Evolutionary conservation across 2,888 invertebrate genomes (phyloP), one percentile per base, ranked within the genome.

Genomic region (Cyaniris semiargus): DNA sequence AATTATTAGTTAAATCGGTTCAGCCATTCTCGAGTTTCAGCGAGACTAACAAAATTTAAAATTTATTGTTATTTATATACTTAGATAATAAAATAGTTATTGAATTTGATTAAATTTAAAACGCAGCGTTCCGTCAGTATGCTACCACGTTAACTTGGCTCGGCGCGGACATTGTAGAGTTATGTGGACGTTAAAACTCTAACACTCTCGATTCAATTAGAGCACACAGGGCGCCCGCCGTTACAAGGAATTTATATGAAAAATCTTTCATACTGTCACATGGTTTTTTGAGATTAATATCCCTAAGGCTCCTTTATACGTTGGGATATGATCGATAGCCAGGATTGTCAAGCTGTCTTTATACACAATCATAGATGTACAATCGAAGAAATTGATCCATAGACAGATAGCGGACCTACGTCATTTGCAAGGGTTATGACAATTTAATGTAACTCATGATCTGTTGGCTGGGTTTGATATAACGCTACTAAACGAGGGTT

Each of bases 151-250:
- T 31, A 15, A 27, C 15, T 31, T 66, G 66, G 66, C 31, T 66
- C 66, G 66, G 66, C 66, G 66, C 66, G 34, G 38, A 71, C 71
- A 71, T 71, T 71, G 71, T 71, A 21, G 71, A 71, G 71, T 71
- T 71, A 71, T 71, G 71, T 38, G 71, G 10, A 21, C 71, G 71
- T 71, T 71, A 71, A 71, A 71, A 71, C 71, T 71, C 38, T 38
- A 21, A 21, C 71, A 71, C 71, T 71, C 71, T 71, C 38, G 34
- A 38, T 71, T 71, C 71, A 71, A 71, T 71, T 71, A 38, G 21
- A 21, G 71, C 71, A 31, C 34, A 27, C 34, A 15, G 70, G 60
- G 23, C 23, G 60, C 60, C 23, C 21, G 21, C 23, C 23, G 60
- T 21, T 15, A 18, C 27, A 71, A 38, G 10, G 71, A 71, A 71